A percentile compares a stretch with the other conserved stretches of the same genome.
Conservation (phyloP, 2,888 invertebrate species). For the Orchestes rusci region DNA sequence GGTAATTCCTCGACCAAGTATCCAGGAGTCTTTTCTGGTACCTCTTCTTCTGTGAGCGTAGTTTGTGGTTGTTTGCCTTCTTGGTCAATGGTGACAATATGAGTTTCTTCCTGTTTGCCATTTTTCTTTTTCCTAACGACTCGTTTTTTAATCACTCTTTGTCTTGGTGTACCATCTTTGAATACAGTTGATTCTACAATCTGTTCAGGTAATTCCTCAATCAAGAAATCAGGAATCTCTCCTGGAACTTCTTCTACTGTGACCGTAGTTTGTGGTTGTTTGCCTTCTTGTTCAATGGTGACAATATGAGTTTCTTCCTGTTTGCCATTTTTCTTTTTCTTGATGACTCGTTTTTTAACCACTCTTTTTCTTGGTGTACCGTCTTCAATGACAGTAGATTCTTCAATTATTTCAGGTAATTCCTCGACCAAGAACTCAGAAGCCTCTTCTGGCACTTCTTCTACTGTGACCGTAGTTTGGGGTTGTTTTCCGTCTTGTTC, state of each 20-base stretch:
- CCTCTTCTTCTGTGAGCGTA: constrained; percentile 34
- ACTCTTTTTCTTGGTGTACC: constrained; percentile 32
- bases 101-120: constrained; percentile 38
- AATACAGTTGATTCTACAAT: constrained; percentile 17
- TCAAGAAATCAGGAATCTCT: constrained; percentile 25
- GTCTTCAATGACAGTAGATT: constrained; percentile 34
- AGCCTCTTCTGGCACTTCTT: constrained; percentile 22
- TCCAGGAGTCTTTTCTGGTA: constrained; percentile 32
- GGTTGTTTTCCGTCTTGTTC: constrained; percentile 28
- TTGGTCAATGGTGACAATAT: constrained; percentile 37
- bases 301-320: constrained; percentile 41
- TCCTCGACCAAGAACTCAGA: constrained; percentile 24
- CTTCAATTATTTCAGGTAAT: constrained; percentile 32
- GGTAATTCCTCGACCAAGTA: constrained; percentile 16
- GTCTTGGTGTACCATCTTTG: constrained; percentile 24
- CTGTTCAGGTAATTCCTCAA: constrained; percentile 29
- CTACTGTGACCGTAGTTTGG: constrained; percentile 24
- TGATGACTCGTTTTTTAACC: constrained; percentile 37
- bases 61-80: constrained; percentile 40
- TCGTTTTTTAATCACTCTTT: constrained; percentile 29
- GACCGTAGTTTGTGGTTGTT: constrained; percentile 33
- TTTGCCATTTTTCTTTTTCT: constrained; percentile 29
- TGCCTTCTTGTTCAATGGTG: constrained; percentile 34
- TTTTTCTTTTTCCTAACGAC: constrained; percentile 37
- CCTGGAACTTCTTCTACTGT: constrained; percentile 22